Evolutionary conservation across 2,888 invertebrate genomes (phyloP).

Genomic region (Tetramorium bicarinatum): DNA sequence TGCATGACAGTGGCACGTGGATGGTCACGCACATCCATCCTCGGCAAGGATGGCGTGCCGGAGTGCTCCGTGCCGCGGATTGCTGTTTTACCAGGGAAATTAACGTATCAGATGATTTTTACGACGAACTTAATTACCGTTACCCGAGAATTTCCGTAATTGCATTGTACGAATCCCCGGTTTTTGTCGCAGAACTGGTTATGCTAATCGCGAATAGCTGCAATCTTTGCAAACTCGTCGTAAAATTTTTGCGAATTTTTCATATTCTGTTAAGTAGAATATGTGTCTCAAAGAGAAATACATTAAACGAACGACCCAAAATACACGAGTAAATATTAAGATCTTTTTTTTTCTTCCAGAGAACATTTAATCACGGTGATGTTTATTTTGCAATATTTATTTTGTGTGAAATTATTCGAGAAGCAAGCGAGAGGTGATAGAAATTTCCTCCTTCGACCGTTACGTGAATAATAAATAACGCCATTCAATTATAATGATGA

Average conservation of each 20-base stretch:
- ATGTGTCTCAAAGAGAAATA: not conserved
- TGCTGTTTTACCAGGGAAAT: conserved; percentile 1
- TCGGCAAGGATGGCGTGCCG: not conserved
- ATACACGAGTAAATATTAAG: not conserved
- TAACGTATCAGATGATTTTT: conserved; percentile 26
- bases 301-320: not conserved
- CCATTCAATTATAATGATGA: not conserved
- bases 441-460: not conserved
- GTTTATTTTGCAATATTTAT: conserved; percentile 17
- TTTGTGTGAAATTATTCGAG: not conserved
- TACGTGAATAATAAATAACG: not conserved
- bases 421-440: not conserved
- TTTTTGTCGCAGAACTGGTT: not conserved
- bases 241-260: not conserved
- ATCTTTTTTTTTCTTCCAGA: not conserved
- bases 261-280: not conserved
- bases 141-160: conserved; percentile 23
- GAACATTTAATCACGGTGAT: not conserved
- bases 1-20: conserved; percentile 20
- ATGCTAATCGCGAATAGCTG: not conserved
- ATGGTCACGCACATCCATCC: not conserved
- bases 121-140: conserved; percentile 10
- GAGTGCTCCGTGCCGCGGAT: not conserved
- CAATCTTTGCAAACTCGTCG: not conserved
- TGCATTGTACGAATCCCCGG: not conserved